These are phyloP conservation scores for Agrotis segetum DNA, from an alignment of 2,888 invertebrate species.

Conservation along the genomic window DNA sequence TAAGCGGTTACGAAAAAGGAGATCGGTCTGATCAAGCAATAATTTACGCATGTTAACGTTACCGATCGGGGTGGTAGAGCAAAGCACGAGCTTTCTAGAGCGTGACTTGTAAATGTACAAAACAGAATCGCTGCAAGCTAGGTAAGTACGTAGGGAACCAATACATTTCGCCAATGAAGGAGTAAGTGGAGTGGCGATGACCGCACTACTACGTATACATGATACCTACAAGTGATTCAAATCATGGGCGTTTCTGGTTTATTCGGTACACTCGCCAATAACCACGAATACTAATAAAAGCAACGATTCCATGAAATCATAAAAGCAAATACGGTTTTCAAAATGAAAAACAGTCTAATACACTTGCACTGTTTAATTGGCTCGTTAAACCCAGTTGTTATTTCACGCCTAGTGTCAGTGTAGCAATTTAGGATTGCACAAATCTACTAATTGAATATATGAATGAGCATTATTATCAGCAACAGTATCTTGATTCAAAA, in stretches of 20 bases:
- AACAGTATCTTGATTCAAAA: constrained; percentile 59
- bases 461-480: constrained; percentile 57
- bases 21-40: constrained; percentile 58
- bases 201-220: constrained; percentile 62
- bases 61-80: constrained; percentile 71
- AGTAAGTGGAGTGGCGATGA: constrained; percentile 69
- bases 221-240: constrained; percentile 59
- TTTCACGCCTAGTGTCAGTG: constrained; percentile 60
- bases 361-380: constrained; percentile 68
- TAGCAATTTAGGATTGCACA: constrained; percentile 67
- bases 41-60: constrained; percentile 67
- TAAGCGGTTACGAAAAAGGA: constrained; percentile 62
- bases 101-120: constrained; percentile 81
- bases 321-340: constrained; percentile 33
- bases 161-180: constrained; percentile 75
- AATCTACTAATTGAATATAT: constrained; percentile 64
- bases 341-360: constrained; percentile 46
- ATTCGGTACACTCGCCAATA: constrained; percentile 58
- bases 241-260: constrained; percentile 69
- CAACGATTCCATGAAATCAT: constrained; percentile 19
- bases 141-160: constrained; percentile 62
- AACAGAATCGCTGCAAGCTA: constrained; percentile 66
- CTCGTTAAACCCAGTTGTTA: constrained; percentile 66
- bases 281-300: constrained; percentile 33
- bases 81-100: constrained; percentile 78